These are phyloP conservation scores for Trileptium ribeirensis DNA, from an alignment of 2,888 invertebrate genomes.

Conservation along the genomic window DNA sequence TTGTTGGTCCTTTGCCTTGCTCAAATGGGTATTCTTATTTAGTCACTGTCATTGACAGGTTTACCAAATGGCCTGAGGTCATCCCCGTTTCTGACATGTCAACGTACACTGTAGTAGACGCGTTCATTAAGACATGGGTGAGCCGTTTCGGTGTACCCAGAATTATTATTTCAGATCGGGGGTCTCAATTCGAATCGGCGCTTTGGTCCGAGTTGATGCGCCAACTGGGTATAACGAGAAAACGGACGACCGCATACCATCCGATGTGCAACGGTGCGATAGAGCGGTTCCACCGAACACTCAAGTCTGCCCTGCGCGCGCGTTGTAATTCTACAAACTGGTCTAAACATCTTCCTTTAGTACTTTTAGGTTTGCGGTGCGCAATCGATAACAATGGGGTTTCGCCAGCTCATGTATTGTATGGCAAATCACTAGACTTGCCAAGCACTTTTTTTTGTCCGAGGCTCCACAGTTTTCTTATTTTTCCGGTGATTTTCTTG, in stretches of 20 bases:
- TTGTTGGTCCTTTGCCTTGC: conserved; percentile 7
- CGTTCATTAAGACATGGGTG: conserved; percentile 6
- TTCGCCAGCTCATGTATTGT: background rate
- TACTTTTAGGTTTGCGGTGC: background rate
- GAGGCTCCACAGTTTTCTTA: background rate
- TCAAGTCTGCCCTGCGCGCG: background rate
- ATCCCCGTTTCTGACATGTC: background rate
- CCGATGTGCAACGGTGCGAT: background rate
- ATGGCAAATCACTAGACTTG: background rate
- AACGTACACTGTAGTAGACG: background rate
- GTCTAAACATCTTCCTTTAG: background rate
- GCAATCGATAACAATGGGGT: background rate
- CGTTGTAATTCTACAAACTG: background rate
- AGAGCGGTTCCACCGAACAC: background rate
- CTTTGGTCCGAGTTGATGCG: background rate
- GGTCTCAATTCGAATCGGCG: background rate
- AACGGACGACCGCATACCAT: background rate
- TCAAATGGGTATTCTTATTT: conserved; percentile 3
- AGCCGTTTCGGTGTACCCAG: conserved; percentile 6
- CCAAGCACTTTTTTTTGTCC: background rate
- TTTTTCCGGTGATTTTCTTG: background rate
- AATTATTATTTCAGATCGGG: background rate
- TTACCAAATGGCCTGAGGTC: conserved; percentile 13
- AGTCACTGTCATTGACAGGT: background rate
- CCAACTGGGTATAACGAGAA: background rate